Conservation (phyloP, 2,888 invertebrate genomes). For the Drosophila fungiperda region DNA sequence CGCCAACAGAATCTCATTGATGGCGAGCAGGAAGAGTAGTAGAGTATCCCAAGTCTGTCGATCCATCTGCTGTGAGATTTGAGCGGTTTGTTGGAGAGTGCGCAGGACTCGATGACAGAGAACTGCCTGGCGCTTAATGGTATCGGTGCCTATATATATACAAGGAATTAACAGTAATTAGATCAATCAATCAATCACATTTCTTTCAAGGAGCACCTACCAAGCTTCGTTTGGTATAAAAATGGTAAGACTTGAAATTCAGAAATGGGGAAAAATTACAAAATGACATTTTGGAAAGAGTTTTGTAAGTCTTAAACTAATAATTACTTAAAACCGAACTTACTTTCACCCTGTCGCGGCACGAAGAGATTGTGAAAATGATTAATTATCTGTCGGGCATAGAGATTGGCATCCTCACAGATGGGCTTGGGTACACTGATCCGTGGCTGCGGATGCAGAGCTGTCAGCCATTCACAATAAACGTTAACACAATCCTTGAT, state of each 20-base stretch:
- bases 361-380: conserved; percentile 98
- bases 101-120: conserved; percentile 95
- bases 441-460: conserved; percentile 93
- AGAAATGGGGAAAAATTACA: conserved; percentile 60
- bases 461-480: conserved; percentile 98
- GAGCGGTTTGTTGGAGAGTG: conserved; percentile 92
- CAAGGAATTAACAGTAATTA: conserved; percentile 5
- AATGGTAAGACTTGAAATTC: conserved; percentile 94
- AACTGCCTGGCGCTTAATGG: conserved; percentile 96
- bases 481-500: conserved; percentile 98
- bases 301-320: neutral
- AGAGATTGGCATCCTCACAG: conserved; percentile 94
- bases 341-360: conserved; percentile 96
- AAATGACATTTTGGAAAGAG: conserved; percentile 8
- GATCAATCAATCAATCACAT: neutral
- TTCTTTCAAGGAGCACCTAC: conserved; percentile 86
- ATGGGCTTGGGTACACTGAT: conserved; percentile 96
- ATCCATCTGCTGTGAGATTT: conserved; percentile 91
- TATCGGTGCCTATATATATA: conserved; percentile 90
- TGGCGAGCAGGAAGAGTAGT: conserved; percentile 93
- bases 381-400: conserved; percentile 94
- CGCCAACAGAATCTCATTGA: conserved; percentile 95
- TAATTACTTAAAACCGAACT: conserved; percentile 73
- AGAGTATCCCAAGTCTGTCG: conserved; percentile 96
- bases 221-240: conserved; percentile 92